Conservation (phyloP, 2,113 vertebrate genomes). For the Aix galericulata region DNA sequence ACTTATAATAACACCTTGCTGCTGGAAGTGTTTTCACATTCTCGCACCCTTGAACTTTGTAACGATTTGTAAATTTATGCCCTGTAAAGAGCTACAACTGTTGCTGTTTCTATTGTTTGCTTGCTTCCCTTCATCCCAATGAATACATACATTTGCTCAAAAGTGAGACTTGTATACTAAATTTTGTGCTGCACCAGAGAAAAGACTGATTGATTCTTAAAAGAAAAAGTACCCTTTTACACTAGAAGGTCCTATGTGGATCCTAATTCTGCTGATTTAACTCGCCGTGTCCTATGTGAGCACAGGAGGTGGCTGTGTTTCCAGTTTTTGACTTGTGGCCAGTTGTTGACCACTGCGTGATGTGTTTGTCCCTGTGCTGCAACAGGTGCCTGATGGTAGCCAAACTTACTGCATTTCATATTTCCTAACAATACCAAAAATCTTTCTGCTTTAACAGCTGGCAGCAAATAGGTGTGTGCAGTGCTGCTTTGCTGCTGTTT, state of each 20-base stretch:
- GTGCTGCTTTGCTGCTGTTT: not conserved
- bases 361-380: not conserved
- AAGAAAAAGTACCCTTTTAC: not conserved
- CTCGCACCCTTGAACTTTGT: not conserved
- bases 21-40: not conserved
- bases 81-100: not conserved
- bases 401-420: not conserved
- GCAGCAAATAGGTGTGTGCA: not conserved
- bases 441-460: not conserved
- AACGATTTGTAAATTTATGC: not conserved
- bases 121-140: not conserved
- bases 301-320: not conserved
- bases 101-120: not conserved
- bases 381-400: not conserved
- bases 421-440: not conserved
- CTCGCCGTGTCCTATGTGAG: rapidly evolving
- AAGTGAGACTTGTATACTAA: not conserved
- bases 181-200: not conserved
- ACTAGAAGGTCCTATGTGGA: not conserved
- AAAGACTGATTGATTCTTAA: not conserved
- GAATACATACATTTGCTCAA: not conserved
- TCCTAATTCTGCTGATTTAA: not conserved
- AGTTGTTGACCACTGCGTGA: not conserved
- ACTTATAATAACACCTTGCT: not conserved
- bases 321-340: not conserved